A percentile compares a stretch with the other conserved stretches of the same genome.
Evolutionary conservation across 1,140 invertebrate species (phyloP).

Genomic region (Leptestheria dahalacensis): DNA sequence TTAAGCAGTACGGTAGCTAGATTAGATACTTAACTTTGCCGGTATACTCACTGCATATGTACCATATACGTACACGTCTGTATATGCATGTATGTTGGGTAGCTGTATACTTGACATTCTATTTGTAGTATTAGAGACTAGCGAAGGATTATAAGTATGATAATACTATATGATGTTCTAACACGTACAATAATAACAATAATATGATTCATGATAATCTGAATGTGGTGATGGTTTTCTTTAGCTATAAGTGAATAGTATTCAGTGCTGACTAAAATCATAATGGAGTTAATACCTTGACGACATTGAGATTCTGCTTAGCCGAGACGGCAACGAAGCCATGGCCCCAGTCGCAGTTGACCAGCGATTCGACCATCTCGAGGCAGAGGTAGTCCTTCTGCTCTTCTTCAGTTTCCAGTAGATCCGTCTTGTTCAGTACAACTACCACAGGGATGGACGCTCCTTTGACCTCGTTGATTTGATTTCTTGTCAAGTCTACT

Average conservation of each 20-base stretch:
- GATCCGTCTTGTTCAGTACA: conserved; percentile 79
- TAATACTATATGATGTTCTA: too few species aligned
- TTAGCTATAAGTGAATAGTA: too few species aligned
- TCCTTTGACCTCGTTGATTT: conserved; percentile 59
- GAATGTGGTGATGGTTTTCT: too few species aligned
- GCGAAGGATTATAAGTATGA: too few species aligned
- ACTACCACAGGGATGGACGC: conserved; percentile 65
- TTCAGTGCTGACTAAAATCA: too few species aligned
- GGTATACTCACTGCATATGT: background rate
- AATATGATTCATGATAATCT: too few species aligned
- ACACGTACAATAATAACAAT: too few species aligned
- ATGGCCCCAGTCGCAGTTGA: conserved; percentile 36
- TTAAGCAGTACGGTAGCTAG: too few species aligned
- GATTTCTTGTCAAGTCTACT: conserved; percentile 39
- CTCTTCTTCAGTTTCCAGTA: background rate
- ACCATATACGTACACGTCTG: too few species aligned
- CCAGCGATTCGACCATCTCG: conserved; percentile 44
- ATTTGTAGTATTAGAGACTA: background rate
- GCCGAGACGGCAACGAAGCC: conserved; percentile 64
- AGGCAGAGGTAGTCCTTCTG: background rate
- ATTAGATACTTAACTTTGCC: too few species aligned
- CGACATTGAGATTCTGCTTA: conserved; percentile 63
- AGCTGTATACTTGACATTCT: background rate
- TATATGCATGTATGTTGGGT: background rate
- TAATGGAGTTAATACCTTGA: conserved; percentile 36